phyloP scores from a whole-genome alignment of 2,888 invertebrate species.

The Melieria crassipennis region DNA sequence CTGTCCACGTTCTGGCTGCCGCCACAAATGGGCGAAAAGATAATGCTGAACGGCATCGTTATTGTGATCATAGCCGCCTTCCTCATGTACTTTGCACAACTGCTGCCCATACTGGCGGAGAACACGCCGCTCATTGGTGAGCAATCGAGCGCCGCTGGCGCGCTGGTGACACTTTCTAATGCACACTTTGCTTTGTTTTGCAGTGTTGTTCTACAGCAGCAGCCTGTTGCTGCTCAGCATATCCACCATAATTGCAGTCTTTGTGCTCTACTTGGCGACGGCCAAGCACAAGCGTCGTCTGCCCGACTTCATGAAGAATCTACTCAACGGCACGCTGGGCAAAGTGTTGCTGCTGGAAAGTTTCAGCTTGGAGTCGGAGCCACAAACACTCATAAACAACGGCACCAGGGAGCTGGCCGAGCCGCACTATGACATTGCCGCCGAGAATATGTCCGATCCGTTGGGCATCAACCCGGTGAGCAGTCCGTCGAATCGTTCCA shows the following conservation, averaged over 20 bases:
- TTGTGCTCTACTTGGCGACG: conserved; percentile 69
- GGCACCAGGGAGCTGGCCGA: conserved; percentile 54
- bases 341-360: conserved; percentile 56
- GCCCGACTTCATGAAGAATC: conserved; percentile 63
- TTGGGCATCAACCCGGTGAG: conserved; percentile 49
- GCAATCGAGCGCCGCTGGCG: conserved; percentile 28
- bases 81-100: conserved; percentile 72
- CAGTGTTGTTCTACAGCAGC: conserved; percentile 71
- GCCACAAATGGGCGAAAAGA: conserved; percentile 74
- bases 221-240: conserved; percentile 67
- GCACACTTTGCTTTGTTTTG: conserved; percentile 41
- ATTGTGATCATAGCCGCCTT: conserved; percentile 72
- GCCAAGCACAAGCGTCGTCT: conserved; percentile 64
- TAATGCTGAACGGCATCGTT: conserved; percentile 71
- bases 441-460: conserved; percentile 45
- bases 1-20: conserved; percentile 74
- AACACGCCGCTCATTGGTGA: conserved; percentile 67
- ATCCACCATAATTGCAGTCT: conserved; percentile 68
- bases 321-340: conserved; percentile 58
- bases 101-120: conserved; percentile 66
- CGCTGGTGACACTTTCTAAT: neutral
- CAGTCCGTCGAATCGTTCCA: conserved; percentile 49
- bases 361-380: conserved; percentile 53
- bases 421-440: conserved; percentile 48
- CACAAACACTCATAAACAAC: conserved; percentile 46